Evolutionary conservation across 2,888 invertebrate genomes (phyloP).

Genomic region (Plutella xylostella): DNA sequence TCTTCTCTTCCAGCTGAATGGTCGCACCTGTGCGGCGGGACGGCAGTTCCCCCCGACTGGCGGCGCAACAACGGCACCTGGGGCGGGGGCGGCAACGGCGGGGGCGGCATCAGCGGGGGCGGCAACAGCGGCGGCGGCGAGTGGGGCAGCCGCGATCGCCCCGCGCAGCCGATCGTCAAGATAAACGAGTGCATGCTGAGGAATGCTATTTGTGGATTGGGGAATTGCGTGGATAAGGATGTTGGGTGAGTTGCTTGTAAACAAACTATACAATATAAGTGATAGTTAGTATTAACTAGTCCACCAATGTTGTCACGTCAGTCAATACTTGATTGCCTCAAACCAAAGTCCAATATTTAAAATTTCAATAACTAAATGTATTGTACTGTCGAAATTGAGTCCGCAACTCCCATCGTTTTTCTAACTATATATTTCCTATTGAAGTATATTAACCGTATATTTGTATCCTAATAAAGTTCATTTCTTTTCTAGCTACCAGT

Average conservation of each 20-base stretch:
- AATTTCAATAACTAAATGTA: too few species aligned
- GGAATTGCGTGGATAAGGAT: slow-evolving; percentile 78
- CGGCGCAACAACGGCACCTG: slow-evolving; percentile 42
- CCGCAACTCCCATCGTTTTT: too few species aligned
- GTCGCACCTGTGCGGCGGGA: slow-evolving; percentile 68
- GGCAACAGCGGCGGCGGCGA: slow-evolving; percentile 18
- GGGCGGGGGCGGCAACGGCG: slow-evolving; percentile 21
- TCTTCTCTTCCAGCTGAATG: slow-evolving; percentile 65
- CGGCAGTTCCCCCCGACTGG: slow-evolving; percentile 47
- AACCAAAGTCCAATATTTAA: too few species aligned
- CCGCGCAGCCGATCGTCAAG: slow-evolving; percentile 45
- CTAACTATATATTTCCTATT: too few species aligned
- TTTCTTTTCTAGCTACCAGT: slow-evolving; percentile 70
- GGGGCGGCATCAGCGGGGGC: slow-evolving; percentile 16
- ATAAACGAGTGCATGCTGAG: slow-evolving; percentile 83
- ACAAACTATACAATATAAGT: too few species aligned
- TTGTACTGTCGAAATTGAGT: too few species aligned
- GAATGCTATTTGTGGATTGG: slow-evolving; percentile 80
- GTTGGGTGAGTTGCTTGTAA: slow-evolving; percentile 69
- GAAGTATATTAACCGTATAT: too few species aligned
- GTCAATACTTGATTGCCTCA: too few species aligned
- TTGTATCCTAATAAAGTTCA: too few species aligned
- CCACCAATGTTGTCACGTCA: too few species aligned
- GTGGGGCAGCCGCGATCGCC: slow-evolving; percentile 24
- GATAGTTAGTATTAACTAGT: too few species aligned